Conservation (phyloP, 2,113 vertebrate species). For the Cisticola juncidis region DNA sequence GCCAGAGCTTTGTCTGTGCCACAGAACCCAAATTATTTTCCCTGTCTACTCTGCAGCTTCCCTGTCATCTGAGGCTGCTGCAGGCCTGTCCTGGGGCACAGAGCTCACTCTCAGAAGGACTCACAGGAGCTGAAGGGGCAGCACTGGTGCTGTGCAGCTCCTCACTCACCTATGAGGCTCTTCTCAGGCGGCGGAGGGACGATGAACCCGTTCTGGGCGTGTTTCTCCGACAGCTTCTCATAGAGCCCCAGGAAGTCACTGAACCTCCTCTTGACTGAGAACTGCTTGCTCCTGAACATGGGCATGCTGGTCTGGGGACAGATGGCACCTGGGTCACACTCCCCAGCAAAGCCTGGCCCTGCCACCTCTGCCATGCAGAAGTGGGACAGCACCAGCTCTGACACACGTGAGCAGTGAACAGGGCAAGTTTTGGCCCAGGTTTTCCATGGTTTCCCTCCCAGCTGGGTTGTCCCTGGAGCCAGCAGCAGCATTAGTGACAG, state of each 20-base stretch:
- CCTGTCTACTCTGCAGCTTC: not conserved
- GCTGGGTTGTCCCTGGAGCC: not conserved
- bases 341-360: not conserved
- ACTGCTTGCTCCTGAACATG: constrained; percentile 90
- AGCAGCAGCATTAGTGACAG: not conserved
- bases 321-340: not conserved
- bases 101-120: not conserved
- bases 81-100: not conserved
- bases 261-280: constrained; percentile 92
- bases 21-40: not conserved
- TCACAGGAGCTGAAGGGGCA: not conserved
- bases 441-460: not conserved
- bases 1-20: not conserved
- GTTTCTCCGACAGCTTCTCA: constrained; percentile 93
- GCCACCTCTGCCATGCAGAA: not conserved
- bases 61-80: not conserved
- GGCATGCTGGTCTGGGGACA: constrained; percentile 85
- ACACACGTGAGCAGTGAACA: not conserved
- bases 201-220: constrained; percentile 89
- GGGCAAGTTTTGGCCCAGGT: not conserved
- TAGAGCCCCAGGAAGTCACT: constrained; percentile 98
- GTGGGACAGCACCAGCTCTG: not conserved
- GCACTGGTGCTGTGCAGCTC: not conserved
- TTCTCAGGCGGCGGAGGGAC: constrained; percentile 96
- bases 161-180: constrained; percentile 88